These are phyloP conservation scores for Dasyurus viverrinus DNA, from an alignment of 2,113 vertebrate genomes.

Conservation along the genomic window DNA sequence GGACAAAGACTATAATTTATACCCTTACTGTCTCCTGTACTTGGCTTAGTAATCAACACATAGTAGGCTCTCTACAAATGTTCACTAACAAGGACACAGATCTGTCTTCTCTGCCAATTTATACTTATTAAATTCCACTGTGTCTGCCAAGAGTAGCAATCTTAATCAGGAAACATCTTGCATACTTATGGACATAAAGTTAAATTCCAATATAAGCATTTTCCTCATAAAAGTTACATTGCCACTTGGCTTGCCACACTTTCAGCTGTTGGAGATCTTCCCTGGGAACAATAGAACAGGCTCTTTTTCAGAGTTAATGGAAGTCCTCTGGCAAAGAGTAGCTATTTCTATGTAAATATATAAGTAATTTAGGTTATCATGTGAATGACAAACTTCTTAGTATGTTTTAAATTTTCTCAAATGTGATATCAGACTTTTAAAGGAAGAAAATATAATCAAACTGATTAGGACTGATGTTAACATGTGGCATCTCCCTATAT, in stretches of 20 bases:
- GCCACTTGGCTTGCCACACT: neutral
- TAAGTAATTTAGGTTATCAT: neutral
- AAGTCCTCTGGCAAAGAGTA: neutral
- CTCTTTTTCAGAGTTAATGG: slow-evolving; percentile 1
- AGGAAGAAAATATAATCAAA: slow-evolving; percentile 17
- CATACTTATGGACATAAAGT: neutral
- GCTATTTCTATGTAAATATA: neutral
- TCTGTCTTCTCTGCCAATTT: neutral
- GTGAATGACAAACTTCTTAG: neutral
- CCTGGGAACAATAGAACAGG: neutral
- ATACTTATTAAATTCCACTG: neutral
- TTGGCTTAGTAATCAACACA: neutral
- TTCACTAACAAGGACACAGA: neutral
- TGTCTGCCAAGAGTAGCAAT: neutral
- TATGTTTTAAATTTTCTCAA: neutral
- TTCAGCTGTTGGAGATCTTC: neutral
- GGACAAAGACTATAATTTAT: neutral
- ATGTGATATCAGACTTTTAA: neutral
- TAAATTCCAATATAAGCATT: neutral
- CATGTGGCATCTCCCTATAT: neutral
- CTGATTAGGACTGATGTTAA: slow-evolving; percentile 23
- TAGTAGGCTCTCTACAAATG: neutral
- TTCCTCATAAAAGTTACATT: neutral
- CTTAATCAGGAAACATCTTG: neutral
- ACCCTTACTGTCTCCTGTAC: neutral